phyloP scores from a whole-genome alignment of 2,113 vertebrate species.

The Sakesphorus luctuosus region DNA sequence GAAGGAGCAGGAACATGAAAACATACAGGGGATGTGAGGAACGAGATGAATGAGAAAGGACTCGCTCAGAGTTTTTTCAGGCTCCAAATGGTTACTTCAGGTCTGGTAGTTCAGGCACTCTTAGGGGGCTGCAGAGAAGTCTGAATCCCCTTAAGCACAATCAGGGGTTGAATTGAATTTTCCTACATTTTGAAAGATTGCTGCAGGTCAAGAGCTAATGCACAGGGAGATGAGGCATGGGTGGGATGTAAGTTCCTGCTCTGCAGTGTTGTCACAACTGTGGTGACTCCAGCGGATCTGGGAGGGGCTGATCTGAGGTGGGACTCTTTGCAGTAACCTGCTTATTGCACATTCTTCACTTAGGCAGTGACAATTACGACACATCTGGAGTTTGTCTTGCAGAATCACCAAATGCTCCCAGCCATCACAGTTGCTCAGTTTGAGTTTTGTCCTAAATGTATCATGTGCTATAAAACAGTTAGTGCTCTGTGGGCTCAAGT shows the following conservation, averaged over 20 bases:
- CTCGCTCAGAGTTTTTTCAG: background rate
- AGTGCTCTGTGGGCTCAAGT: background rate
- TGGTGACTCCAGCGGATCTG: background rate
- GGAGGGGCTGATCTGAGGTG: background rate
- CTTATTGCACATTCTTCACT: background rate
- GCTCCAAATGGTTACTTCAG: background rate
- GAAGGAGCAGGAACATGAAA: background rate
- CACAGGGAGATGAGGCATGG: background rate
- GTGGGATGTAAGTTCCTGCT: background rate
- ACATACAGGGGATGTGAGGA: background rate
- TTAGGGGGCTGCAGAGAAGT: background rate
- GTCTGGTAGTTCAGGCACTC: background rate
- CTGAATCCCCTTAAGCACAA: background rate
- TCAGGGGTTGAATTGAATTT: background rate
- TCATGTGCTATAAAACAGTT: background rate
- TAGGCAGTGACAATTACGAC: rapidly evolving
- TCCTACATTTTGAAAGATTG: background rate
- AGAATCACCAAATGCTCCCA: background rate
- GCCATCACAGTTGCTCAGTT: background rate
- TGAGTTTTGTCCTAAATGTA: background rate
- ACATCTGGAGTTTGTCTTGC: background rate
- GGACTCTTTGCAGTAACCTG: background rate
- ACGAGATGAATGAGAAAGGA: background rate
- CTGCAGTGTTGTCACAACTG: background rate
- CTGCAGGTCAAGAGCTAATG: background rate